A percentile compares a stretch with the other conserved stretches of the same genome.
phyloP scores from a whole-genome alignment of 2,797 vertebrate species.

The Craterocephalus amniculus region DNA sequence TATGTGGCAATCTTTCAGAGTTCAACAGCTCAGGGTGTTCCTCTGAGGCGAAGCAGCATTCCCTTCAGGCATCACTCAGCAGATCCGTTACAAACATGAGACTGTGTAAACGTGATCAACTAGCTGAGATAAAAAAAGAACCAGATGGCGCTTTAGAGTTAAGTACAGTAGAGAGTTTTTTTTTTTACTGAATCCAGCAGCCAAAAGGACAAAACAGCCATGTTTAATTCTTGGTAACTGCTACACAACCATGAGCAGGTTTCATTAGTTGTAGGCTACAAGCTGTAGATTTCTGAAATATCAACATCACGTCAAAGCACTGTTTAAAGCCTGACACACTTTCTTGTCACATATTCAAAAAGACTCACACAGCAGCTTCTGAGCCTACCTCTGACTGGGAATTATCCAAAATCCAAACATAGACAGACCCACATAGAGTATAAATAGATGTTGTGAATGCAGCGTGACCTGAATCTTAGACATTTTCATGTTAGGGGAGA shows the following conservation, averaged over 20 bases:
- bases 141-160: slow-evolving; percentile 48
- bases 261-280: neutral
- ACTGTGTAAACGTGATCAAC: slow-evolving; percentile 33
- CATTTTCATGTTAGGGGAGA: neutral
- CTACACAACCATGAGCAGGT: neutral
- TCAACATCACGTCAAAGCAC: neutral
- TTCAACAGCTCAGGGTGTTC: slow-evolving; percentile 10
- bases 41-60: neutral
- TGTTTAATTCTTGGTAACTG: neutral
- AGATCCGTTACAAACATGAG: slow-evolving; percentile 29
- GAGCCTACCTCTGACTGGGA: neutral
- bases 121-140: slow-evolving; percentile 40
- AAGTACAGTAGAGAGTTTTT: neutral
- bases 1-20: neutral
- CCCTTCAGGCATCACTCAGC: slow-evolving; percentile 2
- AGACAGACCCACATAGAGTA: neutral
- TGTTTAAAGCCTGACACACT: neutral
- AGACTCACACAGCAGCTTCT: slow-evolving; percentile 8
- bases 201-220: neutral
- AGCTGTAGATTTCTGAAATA: neutral
- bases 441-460: neutral
- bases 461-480: neutral
- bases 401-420: neutral
- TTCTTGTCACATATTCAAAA: neutral
- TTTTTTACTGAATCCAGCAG: too few species aligned